Base-by-base conservation (phyloP, 2,113 vertebrate genomes). In the Casuarius casuarius region DNA sequence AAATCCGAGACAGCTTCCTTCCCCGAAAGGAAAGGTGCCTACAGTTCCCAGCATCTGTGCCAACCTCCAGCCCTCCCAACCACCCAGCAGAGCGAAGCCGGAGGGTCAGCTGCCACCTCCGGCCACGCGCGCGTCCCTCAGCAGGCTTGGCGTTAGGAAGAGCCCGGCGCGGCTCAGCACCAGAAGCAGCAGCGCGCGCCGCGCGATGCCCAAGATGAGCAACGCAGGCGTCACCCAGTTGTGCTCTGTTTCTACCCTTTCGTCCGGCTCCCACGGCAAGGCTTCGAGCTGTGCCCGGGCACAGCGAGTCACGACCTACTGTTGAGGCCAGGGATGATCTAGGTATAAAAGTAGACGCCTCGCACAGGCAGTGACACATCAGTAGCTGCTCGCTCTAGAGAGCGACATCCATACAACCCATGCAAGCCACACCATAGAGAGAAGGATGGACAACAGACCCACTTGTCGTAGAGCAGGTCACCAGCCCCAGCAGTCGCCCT, bases 1-100 rank as follows among this genome's bases (percentile, higher is more conserved):
- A 80, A 94, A 84, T 58, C 88, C 3, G 92, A 97, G 96, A 97
- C 88, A 94, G 90, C 29, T 94, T 97, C 94, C 97, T 96, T 97
- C 97, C 93, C 96, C 49, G 67, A 77, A 86, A 87, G 95, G 92
- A 95, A 90, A 88, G 95, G 94, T 82, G 78, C 51, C 10, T 44
- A 44, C 81, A 54, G 92, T 91, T 94, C 89, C 96, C 13, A 3
- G 76, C 87, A 79, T 79, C 75, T 61, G 82, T 96, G 94, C 95
- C 97, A 97, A 90, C 93, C 91, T 94, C 79, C 75, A 92, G 13
- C 71, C 10, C 49, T 79, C 90, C 63, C 91, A 78, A 0, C 4
- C 2, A 12, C 93, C 67, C 72, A 13, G 25, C 70, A 46, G 56
- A 93, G 65, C 81, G 35, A 7, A 44, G 51, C 72, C 15, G 21